Conservation (phyloP, 1,140 invertebrate genomes). For the Fopius arisanus region DNA sequence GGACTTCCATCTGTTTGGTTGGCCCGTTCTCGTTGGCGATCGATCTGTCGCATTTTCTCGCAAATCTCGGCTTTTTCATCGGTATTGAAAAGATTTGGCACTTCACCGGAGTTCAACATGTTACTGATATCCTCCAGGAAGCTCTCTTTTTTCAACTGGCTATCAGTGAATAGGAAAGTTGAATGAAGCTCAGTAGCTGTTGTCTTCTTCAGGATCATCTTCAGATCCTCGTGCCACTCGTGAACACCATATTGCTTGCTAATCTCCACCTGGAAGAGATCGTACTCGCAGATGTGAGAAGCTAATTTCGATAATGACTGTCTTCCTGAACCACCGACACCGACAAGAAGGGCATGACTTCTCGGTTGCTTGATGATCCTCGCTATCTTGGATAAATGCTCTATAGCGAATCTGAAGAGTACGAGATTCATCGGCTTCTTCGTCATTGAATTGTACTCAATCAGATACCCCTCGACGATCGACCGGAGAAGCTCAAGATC, state of each 20-base stretch:
- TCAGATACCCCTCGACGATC: conserved; percentile 90
- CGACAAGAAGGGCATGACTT: conserved; percentile 85
- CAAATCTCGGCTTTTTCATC: conserved; percentile 94
- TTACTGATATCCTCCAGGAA: conserved; percentile 96
- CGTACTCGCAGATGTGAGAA: conserved; percentile 93
- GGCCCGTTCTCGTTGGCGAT: conserved; percentile 87
- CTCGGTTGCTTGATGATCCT: conserved; percentile 91
- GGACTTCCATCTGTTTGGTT: conserved; percentile 92
- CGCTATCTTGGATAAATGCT: conserved; percentile 91
- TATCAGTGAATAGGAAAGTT: conserved; percentile 91
- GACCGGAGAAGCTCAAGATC: conserved; percentile 83
- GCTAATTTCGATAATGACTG: conserved; percentile 90
- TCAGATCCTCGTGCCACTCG: conserved; percentile 93
- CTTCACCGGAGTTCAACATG: conserved; percentile 91
- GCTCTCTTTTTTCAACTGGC: conserved; percentile 92
- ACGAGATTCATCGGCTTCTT: conserved; percentile 98
- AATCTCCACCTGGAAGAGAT: conserved; percentile 92
- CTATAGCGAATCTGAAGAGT: conserved; percentile 92
- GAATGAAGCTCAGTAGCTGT: conserved; percentile 85
- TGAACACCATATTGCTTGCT: conserved; percentile 81
- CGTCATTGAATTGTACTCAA: conserved; percentile 95
- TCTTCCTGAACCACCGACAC: conserved; percentile 90
- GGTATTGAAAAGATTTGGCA: conserved; percentile 87
- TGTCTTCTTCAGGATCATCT: conserved; percentile 80
- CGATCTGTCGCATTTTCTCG: conserved; percentile 92